These are phyloP conservation scores for Nephotettix cincticeps DNA, from an alignment of 1,140 invertebrate genomes.

Conservation along the genomic window DNA sequence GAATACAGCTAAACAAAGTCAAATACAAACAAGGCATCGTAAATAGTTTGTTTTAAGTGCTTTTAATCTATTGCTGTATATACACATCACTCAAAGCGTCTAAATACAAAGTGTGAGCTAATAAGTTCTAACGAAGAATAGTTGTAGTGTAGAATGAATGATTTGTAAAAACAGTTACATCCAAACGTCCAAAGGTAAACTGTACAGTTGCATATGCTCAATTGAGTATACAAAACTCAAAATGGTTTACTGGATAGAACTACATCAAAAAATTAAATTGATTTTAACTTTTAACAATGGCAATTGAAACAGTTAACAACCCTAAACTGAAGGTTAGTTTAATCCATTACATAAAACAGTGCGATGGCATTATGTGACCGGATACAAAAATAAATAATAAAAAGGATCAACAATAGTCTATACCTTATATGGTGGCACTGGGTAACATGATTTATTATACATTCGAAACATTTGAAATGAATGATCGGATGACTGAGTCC, in stretches of 20 bases:
- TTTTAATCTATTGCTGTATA: slow-evolving; percentile 29
- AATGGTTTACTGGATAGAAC: too few relatives aligned
- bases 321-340: neutral
- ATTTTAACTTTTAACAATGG: too few relatives aligned
- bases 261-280: too few relatives aligned
- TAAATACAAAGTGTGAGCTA: slow-evolving; percentile 18
- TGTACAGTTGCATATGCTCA: too few relatives aligned
- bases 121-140: neutral
- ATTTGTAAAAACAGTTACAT: slow-evolving; percentile 8
- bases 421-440: neutral
- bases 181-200: too few relatives aligned
- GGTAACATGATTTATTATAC: slow-evolving; percentile 19
- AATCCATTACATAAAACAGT: neutral
- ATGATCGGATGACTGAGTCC: neutral
- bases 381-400: slow-evolving; percentile 20
- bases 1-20: neutral
- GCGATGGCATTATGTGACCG: neutral
- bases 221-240: too few relatives aligned
- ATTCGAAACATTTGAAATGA: slow-evolving; percentile 1
- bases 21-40: slow-evolving; percentile 26
- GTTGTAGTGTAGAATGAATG: neutral
- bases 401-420: slow-evolving; percentile 11
- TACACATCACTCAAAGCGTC: slow-evolving; percentile 30
- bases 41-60: slow-evolving; percentile 25
- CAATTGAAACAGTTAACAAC: slow-evolving; percentile 2